A percentile compares a stretch with the other conserved stretches of the same genome.
Evolutionary conservation across 1,140 invertebrate species (phyloP).

Genomic region (Drosophila ficusphila): DNA sequence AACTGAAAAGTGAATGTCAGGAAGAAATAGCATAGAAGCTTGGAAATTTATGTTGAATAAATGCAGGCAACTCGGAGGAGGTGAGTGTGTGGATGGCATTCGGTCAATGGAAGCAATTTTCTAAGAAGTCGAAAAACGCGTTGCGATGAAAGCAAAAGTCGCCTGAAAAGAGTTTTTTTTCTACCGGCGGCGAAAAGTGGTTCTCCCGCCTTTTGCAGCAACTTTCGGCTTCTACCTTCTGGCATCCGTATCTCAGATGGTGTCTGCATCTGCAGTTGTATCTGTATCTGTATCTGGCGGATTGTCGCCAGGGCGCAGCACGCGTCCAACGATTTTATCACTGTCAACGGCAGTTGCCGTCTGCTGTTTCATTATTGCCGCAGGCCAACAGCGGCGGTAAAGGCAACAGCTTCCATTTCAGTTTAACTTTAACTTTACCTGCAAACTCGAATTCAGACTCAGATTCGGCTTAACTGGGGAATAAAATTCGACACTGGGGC

Average conservation of each 20-base stretch:
- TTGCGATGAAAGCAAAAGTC: constrained; percentile 48
- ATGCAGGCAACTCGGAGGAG: constrained; percentile 46
- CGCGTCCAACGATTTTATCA: constrained; percentile 76
- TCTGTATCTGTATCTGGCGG: constrained; percentile 26
- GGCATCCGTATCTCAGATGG: constrained; percentile 3
- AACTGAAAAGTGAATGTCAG: constrained; percentile 56
- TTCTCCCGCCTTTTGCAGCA: neutral
- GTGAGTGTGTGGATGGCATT: constrained; percentile 12
- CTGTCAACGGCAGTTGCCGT: constrained; percentile 66
- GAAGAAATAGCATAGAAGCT: constrained; percentile 16
- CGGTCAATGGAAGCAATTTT: constrained; percentile 47
- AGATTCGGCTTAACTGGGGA: constrained; percentile 5
- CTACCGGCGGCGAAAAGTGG: neutral
- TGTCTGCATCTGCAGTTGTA: constrained; percentile 10
- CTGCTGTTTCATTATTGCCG: constrained; percentile 63
- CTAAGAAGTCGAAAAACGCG: constrained; percentile 8
- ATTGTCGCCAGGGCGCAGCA: constrained; percentile 53
- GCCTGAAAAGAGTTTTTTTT: constrained; percentile 18
- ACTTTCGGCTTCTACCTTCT: constrained; percentile 13
- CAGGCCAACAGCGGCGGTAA: constrained; percentile 29
- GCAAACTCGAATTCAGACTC: constrained; percentile 12
- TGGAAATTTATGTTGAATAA: constrained; percentile 73
- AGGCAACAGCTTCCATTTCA: constrained; percentile 47
- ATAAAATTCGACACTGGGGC: constrained; percentile 28
- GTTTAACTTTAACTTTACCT: constrained; percentile 58